These are phyloP conservation scores for Ceratina australensis DNA, from an alignment of 1,140 invertebrate genomes.

Conservation along the genomic window DNA sequence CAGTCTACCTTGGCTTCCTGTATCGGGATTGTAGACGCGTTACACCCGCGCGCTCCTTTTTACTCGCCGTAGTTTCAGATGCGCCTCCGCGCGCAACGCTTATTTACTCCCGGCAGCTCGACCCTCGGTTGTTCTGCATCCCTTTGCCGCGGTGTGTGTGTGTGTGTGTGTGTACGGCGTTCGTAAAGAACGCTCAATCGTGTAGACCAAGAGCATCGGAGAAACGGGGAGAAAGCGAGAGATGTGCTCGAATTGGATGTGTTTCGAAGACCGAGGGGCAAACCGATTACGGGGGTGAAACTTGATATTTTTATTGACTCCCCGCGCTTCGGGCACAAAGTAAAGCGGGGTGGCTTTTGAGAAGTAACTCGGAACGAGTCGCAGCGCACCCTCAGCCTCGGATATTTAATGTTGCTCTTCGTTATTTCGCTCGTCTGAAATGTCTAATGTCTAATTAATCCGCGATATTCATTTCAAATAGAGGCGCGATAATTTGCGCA, in stretches of 20 bases:
- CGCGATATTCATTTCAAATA: too few species aligned
- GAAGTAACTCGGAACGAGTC: too few species aligned
- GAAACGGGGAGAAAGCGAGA: not conserved
- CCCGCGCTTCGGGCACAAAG: not conserved
- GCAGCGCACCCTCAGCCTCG: too few species aligned
- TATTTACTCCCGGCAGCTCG: slow-evolving; percentile 9
- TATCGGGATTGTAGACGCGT: slow-evolving; percentile 18
- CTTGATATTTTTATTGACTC: slow-evolving; percentile 6
- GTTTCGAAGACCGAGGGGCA: not conserved
- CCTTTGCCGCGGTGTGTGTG: too few species aligned
- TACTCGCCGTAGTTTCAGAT: slow-evolving; percentile 3
- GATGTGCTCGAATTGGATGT: not conserved
- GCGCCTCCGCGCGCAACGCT: not conserved
- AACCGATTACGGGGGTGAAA: not conserved
- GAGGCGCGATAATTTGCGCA: too few species aligned
- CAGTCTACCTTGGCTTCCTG: slow-evolving; percentile 41
- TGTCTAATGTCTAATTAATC: too few species aligned
- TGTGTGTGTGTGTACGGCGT: not conserved
- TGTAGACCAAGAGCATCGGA: not conserved
- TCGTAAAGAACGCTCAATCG: not conserved
- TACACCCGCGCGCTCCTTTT: slow-evolving; percentile 6
- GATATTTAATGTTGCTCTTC: too few species aligned
- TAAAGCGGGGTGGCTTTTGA: too few species aligned
- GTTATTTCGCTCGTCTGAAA: too few species aligned
- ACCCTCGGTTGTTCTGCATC: slow-evolving; percentile 1